A percentile compares a stretch with the other conserved stretches of the same genome.
Evolutionary conservation across 2,888 invertebrate genomes (phyloP).

Genomic region (Spilosoma lubricipeda): DNA sequence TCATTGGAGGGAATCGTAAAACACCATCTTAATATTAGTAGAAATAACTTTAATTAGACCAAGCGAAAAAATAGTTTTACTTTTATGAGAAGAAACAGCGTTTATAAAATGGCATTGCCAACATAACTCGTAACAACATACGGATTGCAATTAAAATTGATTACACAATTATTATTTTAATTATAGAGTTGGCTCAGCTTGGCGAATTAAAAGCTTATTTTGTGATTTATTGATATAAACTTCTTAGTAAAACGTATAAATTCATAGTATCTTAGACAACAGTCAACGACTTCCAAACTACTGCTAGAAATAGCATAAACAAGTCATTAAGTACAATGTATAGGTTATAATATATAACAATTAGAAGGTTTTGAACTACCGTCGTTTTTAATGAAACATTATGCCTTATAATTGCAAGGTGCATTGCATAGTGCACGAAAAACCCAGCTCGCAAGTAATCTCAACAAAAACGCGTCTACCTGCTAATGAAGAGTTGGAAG

Average conservation of each 20-base stretch:
- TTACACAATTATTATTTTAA: slow-evolving; percentile 38
- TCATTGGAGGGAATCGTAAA: slow-evolving; percentile 50
- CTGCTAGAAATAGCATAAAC: slow-evolving; percentile 5
- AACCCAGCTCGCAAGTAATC: slow-evolving; percentile 43
- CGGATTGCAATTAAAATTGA: slow-evolving; percentile 45
- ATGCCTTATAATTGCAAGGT: slow-evolving; percentile 21
- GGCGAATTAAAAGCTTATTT: slow-evolving; percentile 38
- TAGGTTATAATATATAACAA: neutral
- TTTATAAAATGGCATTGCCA: slow-evolving; percentile 10
- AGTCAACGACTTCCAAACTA: slow-evolving; percentile 27
- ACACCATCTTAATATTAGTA: slow-evolving; percentile 46
- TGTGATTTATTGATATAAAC: slow-evolving; percentile 42
- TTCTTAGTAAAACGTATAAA: slow-evolving; percentile 27
- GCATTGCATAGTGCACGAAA: slow-evolving; percentile 45
- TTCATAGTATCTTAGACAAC: slow-evolving; percentile 23
- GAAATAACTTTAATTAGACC: slow-evolving; percentile 34
- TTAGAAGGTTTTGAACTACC: neutral
- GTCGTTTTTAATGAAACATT: neutral
- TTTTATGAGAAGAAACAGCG: slow-evolving; percentile 15
- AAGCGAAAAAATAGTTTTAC: slow-evolving; percentile 22
- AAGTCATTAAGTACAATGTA: slow-evolving; percentile 2
- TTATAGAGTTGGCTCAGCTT: slow-evolving; percentile 35
- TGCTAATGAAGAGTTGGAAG: slow-evolving; percentile 78
- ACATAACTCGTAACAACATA: slow-evolving; percentile 14
- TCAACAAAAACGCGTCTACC: slow-evolving; percentile 75